Evolutionary conservation across 2,888 invertebrate species (phyloP).

Genomic region (Luperina testacea): DNA sequence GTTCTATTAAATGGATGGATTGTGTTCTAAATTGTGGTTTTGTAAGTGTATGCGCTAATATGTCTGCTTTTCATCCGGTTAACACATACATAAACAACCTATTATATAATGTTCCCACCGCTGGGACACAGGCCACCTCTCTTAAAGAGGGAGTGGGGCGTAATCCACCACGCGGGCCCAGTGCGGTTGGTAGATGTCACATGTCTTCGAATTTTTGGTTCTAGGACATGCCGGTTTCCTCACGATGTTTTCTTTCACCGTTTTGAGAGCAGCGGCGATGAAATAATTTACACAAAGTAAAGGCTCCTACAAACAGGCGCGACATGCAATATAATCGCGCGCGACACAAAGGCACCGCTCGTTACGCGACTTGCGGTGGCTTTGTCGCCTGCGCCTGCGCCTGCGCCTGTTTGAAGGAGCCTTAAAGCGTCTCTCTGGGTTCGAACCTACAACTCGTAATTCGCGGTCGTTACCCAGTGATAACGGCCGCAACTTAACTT

Average conservation of each 20-base stretch:
- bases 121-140: neutral
- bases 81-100: neutral
- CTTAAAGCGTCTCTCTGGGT: no score
- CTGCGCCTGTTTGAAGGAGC: no score
- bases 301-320: no score
- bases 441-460: no score
- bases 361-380: no score
- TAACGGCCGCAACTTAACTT: no score
- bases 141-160: neutral
- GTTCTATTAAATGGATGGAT: constrained; percentile 54
- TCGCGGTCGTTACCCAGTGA: no score
- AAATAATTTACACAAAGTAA: no score
- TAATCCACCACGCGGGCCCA: neutral
- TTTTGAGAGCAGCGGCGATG: neutral
- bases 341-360: no score
- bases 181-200: neutral
- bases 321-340: no score
- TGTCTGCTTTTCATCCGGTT: constrained; percentile 34
- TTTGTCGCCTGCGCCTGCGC: no score
- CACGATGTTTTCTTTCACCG: neutral
- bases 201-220: neutral
- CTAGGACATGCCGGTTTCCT: neutral
- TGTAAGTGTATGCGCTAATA: constrained; percentile 27
- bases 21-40: constrained; percentile 53
- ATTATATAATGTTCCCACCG: neutral